Evolutionary conservation across 2,113 vertebrate genomes (phyloP).

Genomic region (Chiloscyllium plagiosum): DNA sequence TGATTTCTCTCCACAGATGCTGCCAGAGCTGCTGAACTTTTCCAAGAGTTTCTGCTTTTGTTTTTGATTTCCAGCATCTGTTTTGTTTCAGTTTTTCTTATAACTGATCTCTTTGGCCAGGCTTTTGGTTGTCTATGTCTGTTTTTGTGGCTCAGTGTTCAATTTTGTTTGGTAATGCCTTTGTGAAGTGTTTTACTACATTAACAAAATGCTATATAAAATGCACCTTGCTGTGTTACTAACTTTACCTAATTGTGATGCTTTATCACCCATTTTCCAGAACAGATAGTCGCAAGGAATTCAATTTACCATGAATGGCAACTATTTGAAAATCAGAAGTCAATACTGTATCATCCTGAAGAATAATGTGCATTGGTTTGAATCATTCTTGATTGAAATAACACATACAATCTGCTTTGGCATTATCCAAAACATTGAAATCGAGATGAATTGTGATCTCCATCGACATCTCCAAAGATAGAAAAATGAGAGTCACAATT

Average conservation of each 20-base stretch:
- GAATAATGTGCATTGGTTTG: not conserved
- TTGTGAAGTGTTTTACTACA: not conserved
- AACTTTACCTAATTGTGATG: not conserved
- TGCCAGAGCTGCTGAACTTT: no score
- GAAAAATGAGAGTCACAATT: not conserved
- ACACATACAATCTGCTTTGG: not conserved
- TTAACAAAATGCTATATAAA: not conserved
- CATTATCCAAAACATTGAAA: not conserved
- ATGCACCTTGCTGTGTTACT: not conserved
- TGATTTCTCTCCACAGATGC: no score
- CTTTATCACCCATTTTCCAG: not conserved
- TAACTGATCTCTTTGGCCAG: not conserved
- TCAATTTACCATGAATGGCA: conserved; percentile 11
- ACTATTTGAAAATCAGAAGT: conserved; percentile 5
- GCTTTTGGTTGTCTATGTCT: not conserved
- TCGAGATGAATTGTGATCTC: not conserved
- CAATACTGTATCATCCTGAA: not conserved
- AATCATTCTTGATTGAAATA: conserved; percentile 16
- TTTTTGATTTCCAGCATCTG: no score
- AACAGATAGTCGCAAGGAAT: not conserved
- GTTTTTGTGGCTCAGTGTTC: not conserved
- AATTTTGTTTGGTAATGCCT: not conserved
- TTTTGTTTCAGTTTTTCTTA: not conserved
- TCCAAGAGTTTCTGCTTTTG: no score
- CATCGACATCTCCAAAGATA: not conserved